A percentile compares a stretch with the other conserved stretches of the same genome.
These are phyloP conservation scores for Gasteruption jaculator DNA, from an alignment of 2,888 invertebrate genomes.

Conservation along the genomic window DNA sequence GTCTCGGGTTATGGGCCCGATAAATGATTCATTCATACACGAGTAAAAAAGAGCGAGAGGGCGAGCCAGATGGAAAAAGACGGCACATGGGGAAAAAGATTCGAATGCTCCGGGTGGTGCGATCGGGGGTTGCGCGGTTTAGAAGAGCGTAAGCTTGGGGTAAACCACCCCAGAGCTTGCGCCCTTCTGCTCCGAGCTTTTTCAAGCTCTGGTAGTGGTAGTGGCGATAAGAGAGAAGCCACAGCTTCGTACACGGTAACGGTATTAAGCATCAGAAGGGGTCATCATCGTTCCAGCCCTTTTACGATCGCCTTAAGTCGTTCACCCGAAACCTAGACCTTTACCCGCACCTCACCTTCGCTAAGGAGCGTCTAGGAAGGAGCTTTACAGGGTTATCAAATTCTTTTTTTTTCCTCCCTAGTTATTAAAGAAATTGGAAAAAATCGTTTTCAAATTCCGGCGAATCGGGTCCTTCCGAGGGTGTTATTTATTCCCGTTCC, in stretches of 20 bases:
- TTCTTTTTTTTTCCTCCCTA: slow-evolving; percentile 12
- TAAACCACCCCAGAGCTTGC: not conserved
- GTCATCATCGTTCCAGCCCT: slow-evolving; percentile 32
- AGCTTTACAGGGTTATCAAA: slow-evolving; percentile 18
- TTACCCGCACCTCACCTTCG: no score
- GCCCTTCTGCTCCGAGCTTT: not conserved
- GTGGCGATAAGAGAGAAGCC: not conserved
- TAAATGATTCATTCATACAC: slow-evolving; percentile 51
- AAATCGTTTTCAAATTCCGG: slow-evolving; percentile 4
- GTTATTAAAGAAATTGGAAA: slow-evolving; percentile 8
- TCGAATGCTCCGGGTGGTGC: no score
- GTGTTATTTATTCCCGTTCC: slow-evolving; percentile 4
- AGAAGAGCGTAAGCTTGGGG: not conserved
- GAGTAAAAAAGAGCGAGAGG: slow-evolving; percentile 1
- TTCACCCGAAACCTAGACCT: no score
- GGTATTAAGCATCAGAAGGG: slow-evolving; percentile 25
- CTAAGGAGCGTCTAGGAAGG: no score
- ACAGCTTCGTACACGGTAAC: not conserved
- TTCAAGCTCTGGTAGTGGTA: not conserved
- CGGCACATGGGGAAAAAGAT: no score
- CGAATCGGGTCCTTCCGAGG: slow-evolving; percentile 7
- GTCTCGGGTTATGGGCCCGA: slow-evolving; percentile 45
- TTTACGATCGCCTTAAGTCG: slow-evolving; percentile 35
- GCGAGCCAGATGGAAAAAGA: no score
- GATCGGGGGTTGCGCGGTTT: not conserved